Percentiles rank a stretch among this genome's conserved stretches.
These are phyloP conservation scores for Avahi laniger DNA, from an alignment of 2,797 vertebrate genomes.

Conservation along the genomic window DNA sequence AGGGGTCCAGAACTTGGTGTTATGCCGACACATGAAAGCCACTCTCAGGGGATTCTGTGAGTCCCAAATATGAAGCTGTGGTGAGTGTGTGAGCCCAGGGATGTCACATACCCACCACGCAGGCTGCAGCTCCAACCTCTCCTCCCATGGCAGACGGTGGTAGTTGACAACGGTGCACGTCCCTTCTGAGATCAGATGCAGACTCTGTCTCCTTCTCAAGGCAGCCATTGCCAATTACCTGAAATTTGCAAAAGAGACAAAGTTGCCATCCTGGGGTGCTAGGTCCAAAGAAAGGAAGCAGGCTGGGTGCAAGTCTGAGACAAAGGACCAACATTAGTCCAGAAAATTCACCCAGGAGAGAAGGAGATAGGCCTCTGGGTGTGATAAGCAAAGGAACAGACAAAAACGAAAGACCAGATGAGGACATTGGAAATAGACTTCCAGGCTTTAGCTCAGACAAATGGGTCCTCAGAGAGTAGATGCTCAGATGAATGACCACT, in stretches of 20 bases:
- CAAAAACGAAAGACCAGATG: background rate
- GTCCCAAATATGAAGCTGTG: background rate
- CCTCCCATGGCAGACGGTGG: background rate
- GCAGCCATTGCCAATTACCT: background rate
- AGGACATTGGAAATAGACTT: background rate
- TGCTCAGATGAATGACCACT: slow-evolving; percentile 42
- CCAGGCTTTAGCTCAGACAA: background rate
- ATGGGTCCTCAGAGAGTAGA: slow-evolving; percentile 49
- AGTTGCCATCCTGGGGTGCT: background rate
- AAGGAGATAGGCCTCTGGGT: background rate
- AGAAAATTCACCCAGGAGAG: background rate
- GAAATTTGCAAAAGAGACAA: background rate
- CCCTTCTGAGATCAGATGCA: background rate
- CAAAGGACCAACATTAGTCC: background rate
- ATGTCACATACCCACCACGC: background rate
- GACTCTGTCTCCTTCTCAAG: background rate
- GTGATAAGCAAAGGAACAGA: background rate
- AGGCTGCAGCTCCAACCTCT: background rate
- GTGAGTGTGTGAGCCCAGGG: background rate
- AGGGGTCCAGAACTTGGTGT: background rate
- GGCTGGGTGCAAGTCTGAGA: background rate
- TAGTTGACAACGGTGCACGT: accelerated
- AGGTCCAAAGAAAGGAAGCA: background rate
- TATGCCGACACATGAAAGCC: background rate
- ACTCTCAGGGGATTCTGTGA: background rate